Base-by-base conservation (phyloP, 92 coral and sea anemone genomes). In the Actinostola sp. region DNA sequence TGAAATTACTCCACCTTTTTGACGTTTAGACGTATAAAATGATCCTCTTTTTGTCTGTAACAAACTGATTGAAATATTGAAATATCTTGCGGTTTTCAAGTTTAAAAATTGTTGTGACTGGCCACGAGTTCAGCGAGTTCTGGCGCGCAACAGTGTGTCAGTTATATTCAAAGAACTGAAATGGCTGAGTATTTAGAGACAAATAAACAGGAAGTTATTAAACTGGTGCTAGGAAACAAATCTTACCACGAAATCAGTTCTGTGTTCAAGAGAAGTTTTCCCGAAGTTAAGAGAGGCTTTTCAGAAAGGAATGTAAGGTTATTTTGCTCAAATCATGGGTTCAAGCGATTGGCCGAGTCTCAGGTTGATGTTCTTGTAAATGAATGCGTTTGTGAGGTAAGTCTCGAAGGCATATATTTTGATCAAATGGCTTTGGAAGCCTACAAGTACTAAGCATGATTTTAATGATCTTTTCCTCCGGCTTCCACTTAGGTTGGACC, bases 401-500 rank as follows among this genome's bases (percentile, higher is more conserved):
- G 23, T 35, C 8, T n/a, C 17, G 23, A 38, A 29, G 19, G 15
- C 10, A 6, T 10, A 24, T 21, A 11, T 14, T 15, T 9, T 59
- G 26, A 14, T 59, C 21, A 15, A 59, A 9, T 29, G 21, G 12
- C 11, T 41, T 8, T n/a, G 34, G 34, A 13, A 4, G 32, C 21
- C 12, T 15, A 11, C 16, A 46, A 7, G 9, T 46, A 6, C 19
- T 46, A 2, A 3, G 9, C 3, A 4, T 13, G 15, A 7, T 14
- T 50, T 30, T 13, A 7, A 12, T 39, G 27, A 0, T 23, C 27
- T 56, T 32, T 33, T 17, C n/a, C n/a, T n/a, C n/a, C n/a, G n/a
- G n/a, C 27, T 25, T 69, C 2, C 31, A 54, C 25, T 25, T 54
- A 81, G 87, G 83, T 86, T 27, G 91, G 83, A 35, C 79, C 91